A percentile compares a stretch with the other conserved stretches of the same genome.
These are phyloP conservation scores for Goniozus legneri DNA, from an alignment of 1,140 invertebrate species.

Conservation along the genomic window DNA sequence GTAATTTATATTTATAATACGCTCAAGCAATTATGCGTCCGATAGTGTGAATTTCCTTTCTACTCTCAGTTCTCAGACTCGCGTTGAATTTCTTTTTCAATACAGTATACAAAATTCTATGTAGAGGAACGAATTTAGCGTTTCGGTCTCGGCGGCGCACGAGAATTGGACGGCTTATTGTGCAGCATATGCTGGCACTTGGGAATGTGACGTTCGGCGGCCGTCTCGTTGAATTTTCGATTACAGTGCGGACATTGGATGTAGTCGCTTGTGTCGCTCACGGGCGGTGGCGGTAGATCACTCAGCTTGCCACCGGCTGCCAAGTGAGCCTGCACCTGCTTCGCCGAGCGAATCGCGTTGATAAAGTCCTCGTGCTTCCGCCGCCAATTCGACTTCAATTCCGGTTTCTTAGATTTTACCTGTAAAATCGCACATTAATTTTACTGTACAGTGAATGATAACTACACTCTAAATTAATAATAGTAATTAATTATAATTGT, in stretches of 20 bases:
- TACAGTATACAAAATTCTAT: too few relatives aligned
- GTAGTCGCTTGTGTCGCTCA: conserved; percentile 83
- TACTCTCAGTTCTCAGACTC: too few relatives aligned
- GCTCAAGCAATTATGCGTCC: too few relatives aligned
- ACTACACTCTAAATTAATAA: too few relatives aligned
- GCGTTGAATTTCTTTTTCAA: too few relatives aligned
- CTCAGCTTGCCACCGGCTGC: conserved; percentile 81
- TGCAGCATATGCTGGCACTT: conserved; percentile 81
- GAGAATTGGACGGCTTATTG: conserved; percentile 68
- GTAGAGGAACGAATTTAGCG: conserved; percentile 24
- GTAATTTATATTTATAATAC: too few relatives aligned
- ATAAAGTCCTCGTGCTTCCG: conserved; percentile 93
- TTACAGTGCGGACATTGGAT: conserved; percentile 87
- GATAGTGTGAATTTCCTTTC: too few relatives aligned
- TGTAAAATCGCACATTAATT: too few relatives aligned
- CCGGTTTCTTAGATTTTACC: conserved; percentile 37
- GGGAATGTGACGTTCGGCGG: conserved; percentile 90
- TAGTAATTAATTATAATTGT: too few relatives aligned
- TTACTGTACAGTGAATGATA: too few relatives aligned
- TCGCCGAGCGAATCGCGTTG: conserved; percentile 81
- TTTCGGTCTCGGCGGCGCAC: conserved; percentile 24
- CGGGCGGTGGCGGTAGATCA: conserved; percentile 87
- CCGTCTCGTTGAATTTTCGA: conserved; percentile 80
- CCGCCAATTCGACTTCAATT: conserved; percentile 71
- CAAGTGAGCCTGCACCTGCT: conserved; percentile 79